Evolutionary conservation across 1,140 invertebrate species (phyloP).

Genomic region (Rhizoglyphus robini): DNA sequence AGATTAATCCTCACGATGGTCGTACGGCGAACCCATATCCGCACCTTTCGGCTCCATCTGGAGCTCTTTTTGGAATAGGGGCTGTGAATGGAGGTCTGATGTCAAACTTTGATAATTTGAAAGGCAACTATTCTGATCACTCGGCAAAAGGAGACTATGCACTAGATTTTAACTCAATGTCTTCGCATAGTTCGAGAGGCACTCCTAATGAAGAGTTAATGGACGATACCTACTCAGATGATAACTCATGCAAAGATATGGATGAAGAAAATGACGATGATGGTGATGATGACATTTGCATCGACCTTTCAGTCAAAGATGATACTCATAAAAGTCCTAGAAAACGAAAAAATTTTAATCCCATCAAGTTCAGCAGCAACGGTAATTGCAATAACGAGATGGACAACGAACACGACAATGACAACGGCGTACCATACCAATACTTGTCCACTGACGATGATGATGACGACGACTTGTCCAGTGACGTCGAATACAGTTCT

Average conservation of each 20-base stretch:
- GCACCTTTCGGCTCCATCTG: constrained; percentile 41
- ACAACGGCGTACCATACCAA: neutral
- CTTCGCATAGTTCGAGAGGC: constrained; percentile 7
- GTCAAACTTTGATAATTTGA: neutral
- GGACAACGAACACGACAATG: neutral
- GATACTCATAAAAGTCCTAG: constrained; percentile 30
- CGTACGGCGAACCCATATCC: constrained; percentile 70
- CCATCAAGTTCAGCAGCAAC: constrained; percentile 49
- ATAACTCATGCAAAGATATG: neutral
- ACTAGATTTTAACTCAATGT: constrained; percentile 13
- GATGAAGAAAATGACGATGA: constrained; percentile 2
- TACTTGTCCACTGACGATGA: constrained; percentile 13
- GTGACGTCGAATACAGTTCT: neutral
- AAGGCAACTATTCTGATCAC: neutral
- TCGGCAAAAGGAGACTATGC: constrained; percentile 1
- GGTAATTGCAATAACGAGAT: neutral
- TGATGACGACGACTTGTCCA: neutral
- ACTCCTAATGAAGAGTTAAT: constrained; percentile 1
- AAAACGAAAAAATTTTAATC: constrained; percentile 82
- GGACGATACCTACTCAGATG: neutral
- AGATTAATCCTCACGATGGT: constrained; percentile 83
- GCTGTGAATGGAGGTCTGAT: neutral
- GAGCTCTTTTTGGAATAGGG: neutral
- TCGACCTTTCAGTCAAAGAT: constrained; percentile 22
- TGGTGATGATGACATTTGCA: constrained; percentile 19